Evolutionary conservation across 2,888 invertebrate species (phyloP).

Genomic region (Cryptops parisi): DNA sequence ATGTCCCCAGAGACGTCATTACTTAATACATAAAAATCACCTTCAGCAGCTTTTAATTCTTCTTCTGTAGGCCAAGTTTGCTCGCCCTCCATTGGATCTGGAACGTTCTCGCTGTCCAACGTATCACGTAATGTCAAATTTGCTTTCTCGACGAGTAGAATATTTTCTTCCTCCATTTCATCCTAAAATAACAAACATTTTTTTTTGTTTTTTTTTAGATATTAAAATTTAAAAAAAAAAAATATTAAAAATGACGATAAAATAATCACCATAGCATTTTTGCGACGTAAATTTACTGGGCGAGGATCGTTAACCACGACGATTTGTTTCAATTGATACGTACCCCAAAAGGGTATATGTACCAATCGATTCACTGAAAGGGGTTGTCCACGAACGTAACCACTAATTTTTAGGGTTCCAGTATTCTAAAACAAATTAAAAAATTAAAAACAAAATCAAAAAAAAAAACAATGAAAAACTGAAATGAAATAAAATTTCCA

Average conservation of each 20-base stretch:
- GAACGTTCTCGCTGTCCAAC: conserved; percentile 60
- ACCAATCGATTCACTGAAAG: conserved; percentile 76
- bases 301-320: conserved; percentile 32
- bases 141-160: conserved; percentile 23
- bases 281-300: conserved; percentile 18
- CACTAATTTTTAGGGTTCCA: conserved; percentile 65
- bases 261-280: background rate
- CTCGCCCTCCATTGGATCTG: conserved; percentile 85
- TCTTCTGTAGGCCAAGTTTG: conserved; percentile 95
- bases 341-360: conserved; percentile 82
- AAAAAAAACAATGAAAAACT: conserved; percentile 24
- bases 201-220: too few species aligned
- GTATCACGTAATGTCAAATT: conserved; percentile 39
- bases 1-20: too few species aligned
- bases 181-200: conserved; percentile 4
- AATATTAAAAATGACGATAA: too few species aligned
- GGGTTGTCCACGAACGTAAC: conserved; percentile 68
- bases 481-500: too few species aligned
- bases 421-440: too few species aligned
- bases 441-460: too few species aligned
- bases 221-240: too few species aligned
- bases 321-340: conserved; percentile 78
- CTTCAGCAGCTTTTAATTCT: conserved; percentile 54
- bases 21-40: too few species aligned
- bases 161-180: conserved; percentile 17